Evolutionary conservation across 2,888 invertebrate genomes (phyloP).

Genomic region (Microctonus aethiopoides): DNA sequence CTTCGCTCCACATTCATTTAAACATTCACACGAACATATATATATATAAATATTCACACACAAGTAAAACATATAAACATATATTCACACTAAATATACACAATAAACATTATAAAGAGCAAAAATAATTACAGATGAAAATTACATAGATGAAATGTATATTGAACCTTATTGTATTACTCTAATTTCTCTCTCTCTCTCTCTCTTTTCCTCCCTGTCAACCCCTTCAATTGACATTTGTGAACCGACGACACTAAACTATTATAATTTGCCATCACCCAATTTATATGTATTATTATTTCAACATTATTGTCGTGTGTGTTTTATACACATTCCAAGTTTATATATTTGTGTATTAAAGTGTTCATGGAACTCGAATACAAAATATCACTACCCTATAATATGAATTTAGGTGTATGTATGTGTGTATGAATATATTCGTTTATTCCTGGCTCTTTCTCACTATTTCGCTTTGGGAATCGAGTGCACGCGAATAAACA

Average conservation of each 20-base stretch:
- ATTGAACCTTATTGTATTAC: neutral
- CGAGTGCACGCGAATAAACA: slow-evolving; percentile 43
- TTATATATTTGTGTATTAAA: neutral
- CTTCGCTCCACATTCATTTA: no score
- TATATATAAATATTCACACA: neutral
- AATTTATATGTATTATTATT: neutral
- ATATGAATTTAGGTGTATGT: no score
- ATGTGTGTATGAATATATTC: no score
- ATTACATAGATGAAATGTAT: neutral
- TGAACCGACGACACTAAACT: slow-evolving; percentile 4
- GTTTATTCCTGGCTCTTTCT: neutral
- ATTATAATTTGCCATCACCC: slow-evolving; percentile 16
- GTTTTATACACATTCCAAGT: neutral
- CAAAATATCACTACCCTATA: neutral
- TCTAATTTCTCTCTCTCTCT: no score
- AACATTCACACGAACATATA: no score
- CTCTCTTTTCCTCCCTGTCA: neutral
- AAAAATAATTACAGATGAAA: slow-evolving; percentile 2
- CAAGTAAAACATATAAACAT: neutral
- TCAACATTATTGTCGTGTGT: slow-evolving; percentile 4
- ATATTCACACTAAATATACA: no score
- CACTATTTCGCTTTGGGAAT: slow-evolving; percentile 9
- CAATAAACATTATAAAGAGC: no score
- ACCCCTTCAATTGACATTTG: slow-evolving; percentile 1
- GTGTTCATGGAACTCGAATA: no score